Conservation (phyloP, 2,888 invertebrate genomes). For the Lamproptera curius region DNA sequence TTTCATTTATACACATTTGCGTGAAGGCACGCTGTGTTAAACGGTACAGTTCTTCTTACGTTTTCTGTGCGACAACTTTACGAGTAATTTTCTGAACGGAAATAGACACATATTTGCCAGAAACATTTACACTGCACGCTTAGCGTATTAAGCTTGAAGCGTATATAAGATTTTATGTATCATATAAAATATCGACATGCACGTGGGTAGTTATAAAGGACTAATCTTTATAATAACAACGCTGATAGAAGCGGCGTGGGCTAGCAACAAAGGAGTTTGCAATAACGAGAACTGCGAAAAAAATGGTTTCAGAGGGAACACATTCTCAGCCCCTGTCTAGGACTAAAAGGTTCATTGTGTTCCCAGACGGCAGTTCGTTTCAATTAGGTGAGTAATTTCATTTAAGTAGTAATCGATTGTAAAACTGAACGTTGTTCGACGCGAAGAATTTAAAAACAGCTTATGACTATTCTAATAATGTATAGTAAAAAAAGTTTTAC, state of each 20-base stretch:
- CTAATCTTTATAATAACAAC: conserved; percentile 28
- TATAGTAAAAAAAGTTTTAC: too few species aligned
- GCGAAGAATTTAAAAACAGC: too few species aligned
- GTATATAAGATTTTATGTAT: conserved; percentile 21
- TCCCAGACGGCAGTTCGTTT: conserved; percentile 79
- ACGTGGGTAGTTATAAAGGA: conserved; percentile 5
- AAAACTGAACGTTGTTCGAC: too few species aligned
- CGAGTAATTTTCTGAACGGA: conserved; percentile 30
- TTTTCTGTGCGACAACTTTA: conserved; percentile 43
- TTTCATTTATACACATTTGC: conserved; percentile 53
- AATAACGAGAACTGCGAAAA: conserved; percentile 38
- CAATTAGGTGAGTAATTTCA: conserved; percentile 71
- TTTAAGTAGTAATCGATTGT: too few species aligned
- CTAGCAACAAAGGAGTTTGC: conserved; percentile 34
- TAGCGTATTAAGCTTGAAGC: too few species aligned
- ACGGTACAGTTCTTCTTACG: conserved; percentile 49
- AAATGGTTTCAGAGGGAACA: conserved; percentile 32
- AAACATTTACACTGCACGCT: conserved; percentile 26
- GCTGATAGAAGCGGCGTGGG: conserved; percentile 36
- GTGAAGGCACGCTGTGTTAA: conserved; percentile 34
- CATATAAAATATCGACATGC: conserved; percentile 27
- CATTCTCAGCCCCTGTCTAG: conserved; percentile 62
- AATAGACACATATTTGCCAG: conserved; percentile 18
- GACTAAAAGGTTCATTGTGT: conserved; percentile 77
- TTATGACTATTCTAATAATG: too few species aligned